Base-by-base conservation (phyloP, 53 echinoderm and acorn worm genomes). In the Holothuria scabra region DNA sequence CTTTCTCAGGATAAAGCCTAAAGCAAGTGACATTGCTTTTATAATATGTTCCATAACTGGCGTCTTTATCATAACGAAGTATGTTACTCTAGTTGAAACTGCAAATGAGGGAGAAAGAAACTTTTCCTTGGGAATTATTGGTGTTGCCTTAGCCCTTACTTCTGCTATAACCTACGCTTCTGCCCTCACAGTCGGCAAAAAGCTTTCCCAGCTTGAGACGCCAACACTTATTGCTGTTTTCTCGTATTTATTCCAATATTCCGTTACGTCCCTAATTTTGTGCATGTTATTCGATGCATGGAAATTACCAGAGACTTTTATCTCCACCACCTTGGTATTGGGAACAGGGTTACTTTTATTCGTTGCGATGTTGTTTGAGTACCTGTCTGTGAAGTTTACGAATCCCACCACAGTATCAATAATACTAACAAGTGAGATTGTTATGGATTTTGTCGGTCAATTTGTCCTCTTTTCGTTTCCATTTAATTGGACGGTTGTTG, bases 331-430 rank as follows among this genome's bases (percentile, higher is more conserved):
- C 5, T 26, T 58, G 13, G 18, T 78, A 25, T 0, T 6, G 1
- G 31, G 18, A 58, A 57, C 78, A 21, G 78, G 78, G 16, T 19
- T 19, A 19, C 30, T 59, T 29, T 56, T 56, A 13, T 30, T 78
- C 31, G 3, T 5, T 14, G 78, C 14, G 16, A 31, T 78, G 14
- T 33, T 30, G 20, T 56, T 56, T 21, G 56, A 28, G 25, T 78
- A 78, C 28, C 76, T 76, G 23, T 56, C 76, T 22, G 52, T 76
- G 21, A 2, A 12, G 10, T 21, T 8, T 22, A 19, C 14, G 2
- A 76, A 56, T 41, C 76, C 76, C 13, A 76, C 76, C 25, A 76
- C 76, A 56, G 52, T 76, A 23, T 49, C 76, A 5, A 76, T 76
- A 23, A 48, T 76, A 76, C 28, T 76, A 12, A 52, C 76, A 24